Percentiles rank a stretch among this genome's conserved stretches.
Conservation (phyloP, 2,888 invertebrate species). For the Onchidella celtica region DNA sequence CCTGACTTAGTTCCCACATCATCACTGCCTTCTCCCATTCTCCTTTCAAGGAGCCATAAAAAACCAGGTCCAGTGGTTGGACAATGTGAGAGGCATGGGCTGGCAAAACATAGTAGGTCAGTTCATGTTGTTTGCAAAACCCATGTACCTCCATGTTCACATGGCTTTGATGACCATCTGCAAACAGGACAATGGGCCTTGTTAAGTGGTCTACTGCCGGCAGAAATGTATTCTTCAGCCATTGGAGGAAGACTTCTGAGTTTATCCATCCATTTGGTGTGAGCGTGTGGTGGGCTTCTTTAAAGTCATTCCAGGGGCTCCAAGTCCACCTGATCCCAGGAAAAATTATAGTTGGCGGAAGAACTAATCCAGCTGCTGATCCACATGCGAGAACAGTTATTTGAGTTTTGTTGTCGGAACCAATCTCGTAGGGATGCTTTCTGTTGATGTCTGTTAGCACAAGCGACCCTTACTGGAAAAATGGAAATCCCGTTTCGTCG, state of each 20-base stretch:
- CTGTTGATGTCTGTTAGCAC: neutral
- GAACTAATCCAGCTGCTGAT: neutral
- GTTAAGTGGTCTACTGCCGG: neutral
- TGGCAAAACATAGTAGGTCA: neutral
- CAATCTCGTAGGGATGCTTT: neutral
- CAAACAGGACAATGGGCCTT: neutral
- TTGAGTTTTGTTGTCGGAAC: neutral
- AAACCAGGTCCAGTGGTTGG: neutral
- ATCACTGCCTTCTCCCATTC: neutral
- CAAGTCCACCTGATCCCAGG: neutral
- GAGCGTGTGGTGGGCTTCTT: neutral
- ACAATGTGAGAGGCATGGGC: slow-evolving; percentile 3
- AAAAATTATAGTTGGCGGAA: neutral
- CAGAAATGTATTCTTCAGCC: neutral
- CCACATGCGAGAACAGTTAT: neutral
- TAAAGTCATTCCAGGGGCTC: neutral
- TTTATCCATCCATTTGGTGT: slow-evolving; percentile 2
- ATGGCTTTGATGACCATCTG: slow-evolving; percentile 5
- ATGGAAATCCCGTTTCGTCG: neutral
- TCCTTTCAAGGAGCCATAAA: neutral
- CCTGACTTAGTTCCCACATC: neutral
- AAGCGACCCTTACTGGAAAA: neutral
- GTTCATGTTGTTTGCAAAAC: neutral
- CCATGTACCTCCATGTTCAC: neutral
- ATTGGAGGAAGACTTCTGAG: neutral